These are phyloP conservation scores for Etheostoma perlongum DNA, from an alignment of 2,797 vertebrate species.

Conservation along the genomic window DNA sequence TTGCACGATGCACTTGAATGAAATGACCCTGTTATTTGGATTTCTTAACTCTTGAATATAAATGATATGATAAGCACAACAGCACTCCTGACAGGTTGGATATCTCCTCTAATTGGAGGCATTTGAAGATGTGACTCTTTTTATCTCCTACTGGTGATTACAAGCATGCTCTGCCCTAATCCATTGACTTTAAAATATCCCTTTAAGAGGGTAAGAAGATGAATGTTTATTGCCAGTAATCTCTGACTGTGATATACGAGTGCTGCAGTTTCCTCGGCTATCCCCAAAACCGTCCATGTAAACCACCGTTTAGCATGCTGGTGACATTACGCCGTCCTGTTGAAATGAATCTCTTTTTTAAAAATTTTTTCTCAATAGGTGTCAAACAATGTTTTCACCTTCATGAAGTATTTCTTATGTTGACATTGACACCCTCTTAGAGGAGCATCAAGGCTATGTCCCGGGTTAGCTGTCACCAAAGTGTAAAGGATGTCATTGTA, in stretches of 20 bases:
- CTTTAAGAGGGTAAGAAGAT: conserved; percentile 88
- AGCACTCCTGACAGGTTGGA: conserved; percentile 67
- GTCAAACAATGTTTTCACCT: conserved; percentile 81
- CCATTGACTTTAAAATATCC: conserved; percentile 83
- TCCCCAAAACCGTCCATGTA: conserved; percentile 72
- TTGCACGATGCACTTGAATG: conserved; percentile 7
- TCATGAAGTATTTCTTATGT: conserved; percentile 76
- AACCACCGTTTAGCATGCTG: conserved; percentile 67
- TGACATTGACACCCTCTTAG: conserved; percentile 75
- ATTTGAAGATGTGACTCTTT: conserved; percentile 75
- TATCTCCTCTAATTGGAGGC: conserved; percentile 77
- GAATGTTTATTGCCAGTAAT: conserved; percentile 91
- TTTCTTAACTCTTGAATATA: conserved; percentile 42
- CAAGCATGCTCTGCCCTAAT: conserved; percentile 82
- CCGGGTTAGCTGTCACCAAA: conserved; percentile 80
- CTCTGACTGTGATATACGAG: conserved; percentile 87
- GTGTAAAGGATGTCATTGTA: conserved; percentile 75
- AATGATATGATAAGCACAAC: conserved; percentile 62
- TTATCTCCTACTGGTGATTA: conserved; percentile 83
- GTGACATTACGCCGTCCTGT: conserved; percentile 73
- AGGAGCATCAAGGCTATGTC: conserved; percentile 83
- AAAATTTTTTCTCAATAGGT: conserved; percentile 41
- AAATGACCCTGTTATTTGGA: conserved; percentile 41
- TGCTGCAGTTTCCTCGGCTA: conserved; percentile 39
- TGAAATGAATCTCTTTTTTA: conserved; percentile 77